These are phyloP conservation scores for Promerops cafer DNA, from an alignment of 2,113 vertebrate genomes.

Conservation along the genomic window DNA sequence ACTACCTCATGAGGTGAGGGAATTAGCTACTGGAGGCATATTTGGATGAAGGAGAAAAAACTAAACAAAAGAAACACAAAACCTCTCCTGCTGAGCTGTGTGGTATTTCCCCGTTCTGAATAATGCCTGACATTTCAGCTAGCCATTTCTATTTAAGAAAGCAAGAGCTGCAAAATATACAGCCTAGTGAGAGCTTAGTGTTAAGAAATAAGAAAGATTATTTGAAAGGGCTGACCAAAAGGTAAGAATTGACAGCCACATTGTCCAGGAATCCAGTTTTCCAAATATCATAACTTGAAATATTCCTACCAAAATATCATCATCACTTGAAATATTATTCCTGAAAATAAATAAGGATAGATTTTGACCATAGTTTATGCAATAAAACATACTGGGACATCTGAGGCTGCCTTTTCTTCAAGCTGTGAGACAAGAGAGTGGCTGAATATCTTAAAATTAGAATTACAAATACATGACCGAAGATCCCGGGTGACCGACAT, in stretches of 20 bases:
- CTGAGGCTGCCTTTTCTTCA: neutral
- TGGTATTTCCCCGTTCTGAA: neutral
- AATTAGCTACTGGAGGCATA: neutral
- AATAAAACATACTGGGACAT: neutral
- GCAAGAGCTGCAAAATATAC: neutral
- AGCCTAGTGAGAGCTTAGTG: neutral
- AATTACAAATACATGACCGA: neutral
- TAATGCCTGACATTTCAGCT: conserved; percentile 12
- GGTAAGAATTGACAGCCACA: neutral
- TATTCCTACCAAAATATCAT: neutral
- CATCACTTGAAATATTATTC: neutral
- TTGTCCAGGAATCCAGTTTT: neutral
- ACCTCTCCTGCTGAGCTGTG: neutral
- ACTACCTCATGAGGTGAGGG: neutral
- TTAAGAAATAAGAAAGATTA: neutral
- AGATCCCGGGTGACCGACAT: neutral
- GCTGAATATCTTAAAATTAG: neutral
- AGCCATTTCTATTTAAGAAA: conserved; percentile 2
- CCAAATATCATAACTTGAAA: neutral
- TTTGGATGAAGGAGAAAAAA: neutral
- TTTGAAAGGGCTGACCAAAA: neutral
- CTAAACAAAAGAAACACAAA: neutral
- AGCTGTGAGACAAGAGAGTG: neutral
- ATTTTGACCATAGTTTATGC: neutral
- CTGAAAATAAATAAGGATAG: neutral